Conservation (phyloP, 2,113 vertebrate species). For the mouse (Mus musculus) region GRCm39 chr16:26783001-26783500, state of each 20-base stretch:
- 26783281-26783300: not conserved
- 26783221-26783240: not conserved
- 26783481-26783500: not conserved
- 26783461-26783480: not conserved
- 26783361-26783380: not conserved
- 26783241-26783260: not conserved
- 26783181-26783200: not conserved
- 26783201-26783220: not conserved
- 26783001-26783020: not conserved
- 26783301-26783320: not conserved
- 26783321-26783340: conserved; percentile 3
- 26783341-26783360: conserved; percentile 26
- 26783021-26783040: not conserved
- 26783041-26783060: not conserved
- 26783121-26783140: not conserved
- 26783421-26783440: not conserved
- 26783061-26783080: not conserved
- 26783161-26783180: not conserved
- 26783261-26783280: too few species aligned
- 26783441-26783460: not conserved
- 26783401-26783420: not conserved
- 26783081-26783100: not conserved
- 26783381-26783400: not conserved
- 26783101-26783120: not conserved
- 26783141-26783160: not conserved